Evolutionary conservation across 2,888 invertebrate genomes (phyloP).

Genomic region (Heteromyza rotundicornis): DNA sequence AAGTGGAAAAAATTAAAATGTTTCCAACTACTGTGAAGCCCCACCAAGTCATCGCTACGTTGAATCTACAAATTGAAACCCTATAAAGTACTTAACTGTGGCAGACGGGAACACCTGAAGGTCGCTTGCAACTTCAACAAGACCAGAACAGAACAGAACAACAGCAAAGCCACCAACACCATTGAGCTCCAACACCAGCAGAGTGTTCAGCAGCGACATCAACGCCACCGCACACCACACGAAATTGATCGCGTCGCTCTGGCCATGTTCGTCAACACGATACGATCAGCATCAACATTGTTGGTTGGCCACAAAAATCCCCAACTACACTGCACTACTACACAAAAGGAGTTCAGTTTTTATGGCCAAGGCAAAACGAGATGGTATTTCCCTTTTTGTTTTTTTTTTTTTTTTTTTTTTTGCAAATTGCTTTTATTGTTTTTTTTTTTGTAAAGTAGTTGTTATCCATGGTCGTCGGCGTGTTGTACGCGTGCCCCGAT

Average conservation of each 20-base stretch:
- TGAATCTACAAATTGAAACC: not conserved
- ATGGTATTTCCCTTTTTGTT: no score
- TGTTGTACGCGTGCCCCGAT: conserved; percentile 28
- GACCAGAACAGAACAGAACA: not conserved
- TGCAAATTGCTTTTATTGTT: not conserved
- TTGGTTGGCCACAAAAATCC: not conserved
- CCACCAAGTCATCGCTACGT: no score
- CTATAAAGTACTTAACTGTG: no score
- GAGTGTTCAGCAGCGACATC: not conserved
- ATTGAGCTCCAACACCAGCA: not conserved
- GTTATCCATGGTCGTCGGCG: no score
- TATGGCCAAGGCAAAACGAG: no score
- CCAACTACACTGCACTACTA: no score
- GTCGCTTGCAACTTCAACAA: not conserved
- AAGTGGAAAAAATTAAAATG: no score
- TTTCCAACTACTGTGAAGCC: no score
- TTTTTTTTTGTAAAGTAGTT: no score
- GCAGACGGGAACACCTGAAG: not conserved
- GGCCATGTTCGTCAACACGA: conserved; percentile 8
- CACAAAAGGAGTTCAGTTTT: not conserved
- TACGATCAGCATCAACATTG: not conserved
- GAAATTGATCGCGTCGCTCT: conserved; percentile 8
- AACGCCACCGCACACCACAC: not conserved
- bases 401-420: no score
- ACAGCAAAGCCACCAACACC: not conserved